Conservation (phyloP, 2,797 vertebrate genomes). For the Labroides dimidiatus region DNA sequence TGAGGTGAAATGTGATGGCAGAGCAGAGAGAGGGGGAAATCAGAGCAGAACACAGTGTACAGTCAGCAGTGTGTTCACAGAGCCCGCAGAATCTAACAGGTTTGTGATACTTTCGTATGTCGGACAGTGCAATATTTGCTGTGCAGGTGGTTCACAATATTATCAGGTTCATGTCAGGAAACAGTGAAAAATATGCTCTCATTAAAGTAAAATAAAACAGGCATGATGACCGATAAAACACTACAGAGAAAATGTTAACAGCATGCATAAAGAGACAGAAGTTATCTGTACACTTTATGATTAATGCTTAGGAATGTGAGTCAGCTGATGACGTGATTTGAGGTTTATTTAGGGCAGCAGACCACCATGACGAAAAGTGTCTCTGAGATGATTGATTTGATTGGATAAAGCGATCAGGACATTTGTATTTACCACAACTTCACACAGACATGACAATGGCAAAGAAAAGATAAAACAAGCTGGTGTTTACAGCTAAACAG, state of each 20-base stretch:
- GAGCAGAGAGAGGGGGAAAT: not conserved
- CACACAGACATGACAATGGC: not conserved
- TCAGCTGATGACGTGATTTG: not conserved
- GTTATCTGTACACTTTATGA: not conserved
- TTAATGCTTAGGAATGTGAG: not conserved
- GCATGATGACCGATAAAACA: not conserved
- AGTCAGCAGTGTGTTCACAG: constrained; percentile 16
- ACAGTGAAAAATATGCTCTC: not conserved
- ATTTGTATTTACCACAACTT: not conserved
- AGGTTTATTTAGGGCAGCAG: not conserved
- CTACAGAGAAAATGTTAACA: not conserved
- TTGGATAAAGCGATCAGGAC: not conserved
- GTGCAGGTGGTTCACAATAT: constrained; percentile 32
- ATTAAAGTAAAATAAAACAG: constrained; percentile 2
- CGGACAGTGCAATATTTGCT: constrained; percentile 30
- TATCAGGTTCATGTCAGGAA: constrained; percentile 19
- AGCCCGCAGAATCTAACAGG: constrained; percentile 33
- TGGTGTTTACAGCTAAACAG: too few species aligned
- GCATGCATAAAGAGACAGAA: not conserved
- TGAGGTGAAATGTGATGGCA: constrained; percentile 17
- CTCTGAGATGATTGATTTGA: not conserved
- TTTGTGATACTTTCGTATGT: constrained; percentile 50
- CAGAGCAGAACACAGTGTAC: constrained; percentile 21
- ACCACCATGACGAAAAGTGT: not conserved
- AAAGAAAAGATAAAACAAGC: not conserved